phyloP scores from a whole-genome alignment of 2,113 vertebrate species.

The Myotis davidii region DNA sequence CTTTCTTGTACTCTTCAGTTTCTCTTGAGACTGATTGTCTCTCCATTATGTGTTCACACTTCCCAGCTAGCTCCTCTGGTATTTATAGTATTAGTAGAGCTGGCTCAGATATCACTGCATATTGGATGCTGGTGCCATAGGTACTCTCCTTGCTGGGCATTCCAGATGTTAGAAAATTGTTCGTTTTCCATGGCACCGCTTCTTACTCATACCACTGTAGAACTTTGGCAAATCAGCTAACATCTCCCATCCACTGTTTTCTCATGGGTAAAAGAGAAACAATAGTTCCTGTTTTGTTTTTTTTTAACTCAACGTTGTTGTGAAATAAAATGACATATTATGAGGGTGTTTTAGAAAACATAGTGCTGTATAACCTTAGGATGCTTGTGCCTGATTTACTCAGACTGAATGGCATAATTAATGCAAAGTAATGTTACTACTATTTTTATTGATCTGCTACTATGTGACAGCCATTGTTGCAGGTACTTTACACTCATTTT shows the following conservation, averaged over 20 bases:
- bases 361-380: fast-evolving
- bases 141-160: not conserved
- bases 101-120: not conserved
- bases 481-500: not conserved
- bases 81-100: not conserved
- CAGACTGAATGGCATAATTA: not conserved
- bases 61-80: not conserved
- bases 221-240: constrained; percentile 69
- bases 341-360: not conserved
- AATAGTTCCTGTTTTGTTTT: not conserved
- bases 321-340: not conserved
- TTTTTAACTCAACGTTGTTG: not conserved
- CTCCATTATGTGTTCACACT: not conserved
- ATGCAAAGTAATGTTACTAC: not conserved
- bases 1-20: not conserved
- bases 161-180: not conserved
- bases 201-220: not conserved
- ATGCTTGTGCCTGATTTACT: not conserved
- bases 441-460: not conserved
- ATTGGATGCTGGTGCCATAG: not conserved
- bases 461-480: not conserved
- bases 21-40: not conserved
- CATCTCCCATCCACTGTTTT: constrained; percentile 48
- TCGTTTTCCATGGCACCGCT: not conserved
- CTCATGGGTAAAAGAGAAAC: constrained; percentile 5